These are phyloP conservation scores for Cyprinus carpio DNA, from an alignment of 2,113 vertebrate genomes.

Conservation along the genomic window DNA sequence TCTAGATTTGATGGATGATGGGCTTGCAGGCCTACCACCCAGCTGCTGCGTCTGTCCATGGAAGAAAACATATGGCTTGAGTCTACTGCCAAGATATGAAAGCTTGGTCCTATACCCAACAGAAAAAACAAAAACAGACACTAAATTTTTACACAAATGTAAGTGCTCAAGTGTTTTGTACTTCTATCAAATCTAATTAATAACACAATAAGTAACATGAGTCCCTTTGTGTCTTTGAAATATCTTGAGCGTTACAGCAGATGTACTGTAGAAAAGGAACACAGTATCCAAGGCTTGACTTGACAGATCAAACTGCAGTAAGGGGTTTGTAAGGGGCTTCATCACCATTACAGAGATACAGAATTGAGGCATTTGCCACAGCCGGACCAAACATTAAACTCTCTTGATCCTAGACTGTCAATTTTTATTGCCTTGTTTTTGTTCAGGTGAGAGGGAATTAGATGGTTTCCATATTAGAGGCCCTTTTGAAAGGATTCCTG, in stretches of 20 bases:
- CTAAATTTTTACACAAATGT: background rate
- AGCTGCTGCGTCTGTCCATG: conserved; percentile 14
- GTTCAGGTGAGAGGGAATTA: conserved; percentile 4
- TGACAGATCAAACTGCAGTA: background rate
- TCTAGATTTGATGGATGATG: conserved; percentile 11
- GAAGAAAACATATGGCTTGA: conserved; percentile 24
- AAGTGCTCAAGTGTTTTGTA: background rate
- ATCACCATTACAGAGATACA: background rate
- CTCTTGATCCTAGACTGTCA: conserved; percentile 32
- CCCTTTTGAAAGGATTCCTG: conserved; percentile 30
- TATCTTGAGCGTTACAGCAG: background rate
- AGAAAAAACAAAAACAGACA: background rate
- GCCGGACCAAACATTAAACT: conserved; percentile 18
- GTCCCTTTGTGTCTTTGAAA: background rate
- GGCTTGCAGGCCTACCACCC: conserved; percentile 13
- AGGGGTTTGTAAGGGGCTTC: background rate
- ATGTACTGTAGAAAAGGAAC: too few relatives aligned
- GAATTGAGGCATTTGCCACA: background rate
- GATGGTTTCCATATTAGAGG: conserved; percentile 8
- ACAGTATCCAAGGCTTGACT: background rate
- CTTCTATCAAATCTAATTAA: background rate
- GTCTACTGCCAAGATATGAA: conserved; percentile 19
- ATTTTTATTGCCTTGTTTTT: conserved; percentile 52
- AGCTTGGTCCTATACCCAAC: conserved; percentile 11
- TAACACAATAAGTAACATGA: background rate